Evolutionary conservation across 53 echinoderm and acorn worm species (phyloP), one percentile per base, ranked within the genome.

Genomic region (Henricia sp.): DNA sequence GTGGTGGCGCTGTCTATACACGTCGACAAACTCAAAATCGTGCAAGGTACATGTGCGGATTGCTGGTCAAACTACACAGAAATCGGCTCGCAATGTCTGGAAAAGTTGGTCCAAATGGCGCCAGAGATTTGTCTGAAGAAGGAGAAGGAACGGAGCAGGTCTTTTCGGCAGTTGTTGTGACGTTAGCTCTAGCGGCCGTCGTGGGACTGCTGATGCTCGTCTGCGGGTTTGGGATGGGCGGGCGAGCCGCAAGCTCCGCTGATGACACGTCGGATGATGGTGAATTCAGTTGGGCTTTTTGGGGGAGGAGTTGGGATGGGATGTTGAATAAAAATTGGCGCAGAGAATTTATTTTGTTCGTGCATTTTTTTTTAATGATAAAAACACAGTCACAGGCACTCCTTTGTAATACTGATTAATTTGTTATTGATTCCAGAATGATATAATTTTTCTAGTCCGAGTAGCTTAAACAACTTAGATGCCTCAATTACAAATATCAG

Each of bases 121-220:
- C 53, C 73, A 53, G 54, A 24, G 73, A 73, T 73, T 36, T n/a
- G 62, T 16, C 29, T 24, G 43, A 6, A 27, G 77, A 56, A 29
- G 60, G 42, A 2, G 58, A 59, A 60, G 77, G 58, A 16, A 37
- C 36, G 0, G 71, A 50, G 0, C 82, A 72, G 51, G 74, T 86
- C 6, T 74, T 87, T 48, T 95, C 92, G 20, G 87, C 89, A 1
- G 43, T 95, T 4, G 74, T 92, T 0, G 87, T 95, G 1, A 95
- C 95, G 6, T 37, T 95, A n/a, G 84, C 95, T 5, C 70, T 95
- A 24, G 95, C 89, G 33, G 92, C 95, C 0, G 86, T 95, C 10
- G 87, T 95, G 39, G 69, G 86, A 37, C 69, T 95, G 68, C 35
- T 95, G 24, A 95, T 95, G 92, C 66, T 95, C 14, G 90, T 95